Evolutionary conservation across 2,113 vertebrate species (phyloP).

Genomic region (Pterocles gutturalis): DNA sequence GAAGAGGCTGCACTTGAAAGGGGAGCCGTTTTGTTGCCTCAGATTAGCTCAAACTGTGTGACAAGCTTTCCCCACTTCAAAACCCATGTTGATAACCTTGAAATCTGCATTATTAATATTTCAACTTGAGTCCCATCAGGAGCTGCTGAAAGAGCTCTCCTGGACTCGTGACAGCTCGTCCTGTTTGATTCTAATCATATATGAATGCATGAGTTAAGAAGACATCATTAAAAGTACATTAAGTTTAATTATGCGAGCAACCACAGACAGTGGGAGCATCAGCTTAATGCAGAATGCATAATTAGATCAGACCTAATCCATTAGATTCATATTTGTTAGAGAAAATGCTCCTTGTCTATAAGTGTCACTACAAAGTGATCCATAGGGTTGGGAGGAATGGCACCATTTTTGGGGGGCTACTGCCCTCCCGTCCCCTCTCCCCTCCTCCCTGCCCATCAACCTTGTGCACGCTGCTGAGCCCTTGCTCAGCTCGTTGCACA

Average conservation of each 20-base stretch:
- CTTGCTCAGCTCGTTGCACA: not conserved
- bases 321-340: constrained; percentile 78
- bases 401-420: not conserved
- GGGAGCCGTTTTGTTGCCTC: constrained; percentile 42
- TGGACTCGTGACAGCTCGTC: constrained; percentile 61
- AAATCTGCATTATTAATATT: constrained; percentile 67
- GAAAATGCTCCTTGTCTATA: constrained; percentile 62
- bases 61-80: constrained; percentile 45
- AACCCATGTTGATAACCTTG: constrained; percentile 56
- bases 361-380: constrained; percentile 29
- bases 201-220: constrained; percentile 78
- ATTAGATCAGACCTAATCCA: constrained; percentile 77
- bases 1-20: constrained; percentile 41
- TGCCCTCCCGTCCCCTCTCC: not conserved
- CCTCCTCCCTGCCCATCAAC: not conserved
- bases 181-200: constrained; percentile 77
- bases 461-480: accelerated
- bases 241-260: constrained; percentile 81
- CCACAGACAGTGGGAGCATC: constrained; percentile 60
- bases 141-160: constrained; percentile 11
- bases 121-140: constrained; percentile 33
- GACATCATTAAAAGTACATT: constrained; percentile 85
- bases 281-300: constrained; percentile 74
- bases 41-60: constrained; percentile 47
- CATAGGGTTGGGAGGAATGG: not conserved